Base-by-base conservation (phyloP, 2,113 vertebrate species). In the Pao palembangensis region DNA sequence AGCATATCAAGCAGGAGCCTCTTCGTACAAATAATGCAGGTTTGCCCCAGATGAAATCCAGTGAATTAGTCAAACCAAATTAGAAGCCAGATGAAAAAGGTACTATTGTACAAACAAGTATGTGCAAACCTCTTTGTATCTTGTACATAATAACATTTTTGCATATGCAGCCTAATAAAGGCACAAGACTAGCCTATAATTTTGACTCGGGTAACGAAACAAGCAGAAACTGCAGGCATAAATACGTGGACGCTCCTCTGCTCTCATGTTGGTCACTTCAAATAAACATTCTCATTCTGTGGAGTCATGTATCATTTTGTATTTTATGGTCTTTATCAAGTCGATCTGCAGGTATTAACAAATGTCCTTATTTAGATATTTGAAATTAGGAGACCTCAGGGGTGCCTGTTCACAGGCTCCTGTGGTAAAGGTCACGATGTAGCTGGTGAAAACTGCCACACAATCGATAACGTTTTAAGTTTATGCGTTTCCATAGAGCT, bases 391-490 rank as follows among this genome's bases (percentile, higher is more conserved):
- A 28, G 25, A 23, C 21, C 21, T 23, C 21, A 23, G 21, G 21
- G 21, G 21, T 23, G 25, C 25, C 25, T 28, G 25, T 28, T 28
- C 25, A 28, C 25, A 6, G 25, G 2, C 52, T 58, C 46, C 43
- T 48, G 20, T n/a, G 20, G 57, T 64, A 56, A 64, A 71, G 66
- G 75, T 83, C 47, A 43, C 15, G 11, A 47, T 67, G 14, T 7
- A 34, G 56, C 23, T 54, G 67, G 46, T 64, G 47, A 52, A 71
- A 58, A 58, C 59, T 64, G 59, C 51, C 51, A 34, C 42, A 65
- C 65, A 58, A 69, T 54, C 64, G 23, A 23, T 61, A 58, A 52
- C 11, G 1, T 15, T 52, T 43, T 17, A 42, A 55, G 49, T 55
- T 25, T 21, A 48, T 38, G 59, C 11, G 1, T 58, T 64, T 69